These are phyloP conservation scores for Diarsia dahlii DNA, from an alignment of 2,888 invertebrate species.

Conservation along the genomic window DNA sequence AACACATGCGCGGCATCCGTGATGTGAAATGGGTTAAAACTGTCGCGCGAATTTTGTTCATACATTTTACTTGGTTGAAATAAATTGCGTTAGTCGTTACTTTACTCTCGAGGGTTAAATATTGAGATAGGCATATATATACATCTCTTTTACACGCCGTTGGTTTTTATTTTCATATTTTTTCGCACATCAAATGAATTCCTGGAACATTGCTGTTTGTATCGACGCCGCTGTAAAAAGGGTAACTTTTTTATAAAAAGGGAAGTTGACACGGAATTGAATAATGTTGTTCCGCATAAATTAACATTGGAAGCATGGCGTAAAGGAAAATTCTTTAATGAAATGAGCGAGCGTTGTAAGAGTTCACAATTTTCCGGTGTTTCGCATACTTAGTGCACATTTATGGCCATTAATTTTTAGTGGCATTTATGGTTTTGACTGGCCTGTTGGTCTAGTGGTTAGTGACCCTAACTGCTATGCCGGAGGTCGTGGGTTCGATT, in stretches of 20 bases:
- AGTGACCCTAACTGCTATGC: too few relatives aligned
- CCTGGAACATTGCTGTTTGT: constrained; percentile 12
- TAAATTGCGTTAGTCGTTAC: constrained; percentile 64
- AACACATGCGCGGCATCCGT: constrained; percentile 34
- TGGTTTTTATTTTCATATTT: constrained; percentile 25
- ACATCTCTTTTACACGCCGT: constrained; percentile 40
- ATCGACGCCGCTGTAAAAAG: constrained; percentile 20
- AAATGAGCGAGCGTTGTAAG: constrained; percentile 38
- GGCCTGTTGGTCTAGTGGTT: too few relatives aligned
- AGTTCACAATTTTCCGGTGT: constrained; percentile 16
- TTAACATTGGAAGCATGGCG: constrained; percentile 30
- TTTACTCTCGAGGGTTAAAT: constrained; percentile 52
- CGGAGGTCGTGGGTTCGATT: too few relatives aligned
- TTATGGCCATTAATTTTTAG: too few relatives aligned
- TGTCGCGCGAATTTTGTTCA: constrained; percentile 54
- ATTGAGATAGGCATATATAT: constrained; percentile 35
- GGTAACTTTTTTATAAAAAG: constrained; percentile 30
- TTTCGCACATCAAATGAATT: constrained; percentile 38
- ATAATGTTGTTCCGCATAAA: constrained; percentile 44
- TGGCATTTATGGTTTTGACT: too few relatives aligned
- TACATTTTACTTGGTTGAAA: constrained; percentile 61
- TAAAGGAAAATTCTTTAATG: constrained; percentile 36
- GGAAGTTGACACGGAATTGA: constrained; percentile 45
- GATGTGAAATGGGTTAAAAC: constrained; percentile 57
- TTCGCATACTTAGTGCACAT: constrained; percentile 2